These are phyloP conservation scores for Periophthalmus modestus DNA, from an alignment of 2,113 vertebrate genomes.

Conservation along the genomic window DNA sequence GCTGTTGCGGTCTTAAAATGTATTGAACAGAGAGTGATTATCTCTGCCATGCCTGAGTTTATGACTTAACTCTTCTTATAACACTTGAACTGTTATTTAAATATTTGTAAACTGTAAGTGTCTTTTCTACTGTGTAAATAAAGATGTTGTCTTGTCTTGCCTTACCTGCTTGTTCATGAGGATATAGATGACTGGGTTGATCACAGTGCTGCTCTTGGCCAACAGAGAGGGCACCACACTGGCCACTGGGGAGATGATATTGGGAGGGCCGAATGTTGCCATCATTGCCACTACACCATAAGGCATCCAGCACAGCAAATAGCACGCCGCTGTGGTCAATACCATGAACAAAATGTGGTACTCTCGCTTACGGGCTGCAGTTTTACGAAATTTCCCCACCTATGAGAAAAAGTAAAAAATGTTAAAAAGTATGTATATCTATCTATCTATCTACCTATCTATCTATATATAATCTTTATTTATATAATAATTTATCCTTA, in stretches of 20 bases:
- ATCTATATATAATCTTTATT: too few relatives aligned
- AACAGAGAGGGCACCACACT: constrained; percentile 82
- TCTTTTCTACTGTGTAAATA: constrained; percentile 76
- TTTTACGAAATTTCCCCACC: constrained; percentile 83
- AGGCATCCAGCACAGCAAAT: constrained; percentile 83
- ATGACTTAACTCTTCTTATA: constrained; percentile 55
- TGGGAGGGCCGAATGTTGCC: constrained; percentile 80
- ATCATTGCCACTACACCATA: constrained; percentile 83
- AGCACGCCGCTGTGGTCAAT: constrained; percentile 81
- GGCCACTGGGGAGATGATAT: constrained; percentile 78
- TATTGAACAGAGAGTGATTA: constrained; percentile 34
- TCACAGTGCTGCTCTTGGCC: constrained; percentile 87
- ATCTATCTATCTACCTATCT: too few relatives aligned
- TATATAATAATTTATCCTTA: too few relatives aligned
- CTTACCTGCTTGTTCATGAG: constrained; percentile 85
- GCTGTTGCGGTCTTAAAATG: constrained; percentile 11
- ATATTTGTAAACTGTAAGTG: constrained; percentile 64
- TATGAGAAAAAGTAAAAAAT: constrained; percentile 30
- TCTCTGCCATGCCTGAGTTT: constrained; percentile 60
- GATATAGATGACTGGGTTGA: constrained; percentile 86
- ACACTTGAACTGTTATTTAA: constrained; percentile 74
- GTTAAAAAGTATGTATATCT: too few relatives aligned
- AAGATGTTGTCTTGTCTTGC: constrained; percentile 63
- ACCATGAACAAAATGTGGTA: constrained; percentile 85
- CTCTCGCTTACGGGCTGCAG: constrained; percentile 78